Evolutionary conservation across 2,888 invertebrate genomes (phyloP).

Genomic region (Melipona bicolor): DNA sequence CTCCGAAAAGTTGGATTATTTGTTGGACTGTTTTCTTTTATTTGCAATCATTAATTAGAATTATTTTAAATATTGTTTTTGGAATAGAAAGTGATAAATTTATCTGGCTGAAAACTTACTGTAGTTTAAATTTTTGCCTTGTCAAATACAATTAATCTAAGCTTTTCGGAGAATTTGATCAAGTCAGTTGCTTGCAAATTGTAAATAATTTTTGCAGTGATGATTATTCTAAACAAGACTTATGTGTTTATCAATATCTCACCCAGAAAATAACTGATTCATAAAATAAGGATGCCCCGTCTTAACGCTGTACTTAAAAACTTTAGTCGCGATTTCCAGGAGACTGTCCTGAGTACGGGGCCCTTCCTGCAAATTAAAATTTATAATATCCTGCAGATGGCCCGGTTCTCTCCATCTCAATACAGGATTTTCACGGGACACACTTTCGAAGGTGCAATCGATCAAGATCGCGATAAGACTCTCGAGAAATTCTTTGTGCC

Average conservation of each 20-base stretch:
- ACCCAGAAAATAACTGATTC: conserved; percentile 87
- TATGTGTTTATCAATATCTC: conserved; percentile 62
- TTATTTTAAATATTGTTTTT: too few species aligned
- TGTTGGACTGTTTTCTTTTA: too few species aligned
- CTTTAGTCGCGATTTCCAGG: conserved; percentile 83
- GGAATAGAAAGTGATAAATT: too few species aligned
- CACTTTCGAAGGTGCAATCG: conserved; percentile 83
- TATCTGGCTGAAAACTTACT: too few species aligned
- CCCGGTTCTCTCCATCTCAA: conserved; percentile 85
- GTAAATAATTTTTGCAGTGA: neutral
- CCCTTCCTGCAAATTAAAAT: conserved; percentile 81
- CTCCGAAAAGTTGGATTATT: too few species aligned
- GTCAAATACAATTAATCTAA: too few species aligned
- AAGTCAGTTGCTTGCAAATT: neutral
- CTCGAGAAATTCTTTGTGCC: conserved; percentile 83
- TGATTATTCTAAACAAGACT: neutral
- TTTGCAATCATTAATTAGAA: too few species aligned
- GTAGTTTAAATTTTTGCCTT: too few species aligned
- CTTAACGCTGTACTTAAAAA: conserved; percentile 86
- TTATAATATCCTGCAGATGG: conserved; percentile 83
- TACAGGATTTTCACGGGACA: conserved; percentile 83
- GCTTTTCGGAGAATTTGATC: neutral
- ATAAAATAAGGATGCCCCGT: conserved; percentile 86
- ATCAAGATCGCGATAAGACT: conserved; percentile 83
- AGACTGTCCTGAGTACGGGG: conserved; percentile 84